A percentile compares a stretch with the other conserved stretches of the same genome.
phyloP scores from a whole-genome alignment of 2,888 invertebrate genomes.

The Ferrisia virgata region DNA sequence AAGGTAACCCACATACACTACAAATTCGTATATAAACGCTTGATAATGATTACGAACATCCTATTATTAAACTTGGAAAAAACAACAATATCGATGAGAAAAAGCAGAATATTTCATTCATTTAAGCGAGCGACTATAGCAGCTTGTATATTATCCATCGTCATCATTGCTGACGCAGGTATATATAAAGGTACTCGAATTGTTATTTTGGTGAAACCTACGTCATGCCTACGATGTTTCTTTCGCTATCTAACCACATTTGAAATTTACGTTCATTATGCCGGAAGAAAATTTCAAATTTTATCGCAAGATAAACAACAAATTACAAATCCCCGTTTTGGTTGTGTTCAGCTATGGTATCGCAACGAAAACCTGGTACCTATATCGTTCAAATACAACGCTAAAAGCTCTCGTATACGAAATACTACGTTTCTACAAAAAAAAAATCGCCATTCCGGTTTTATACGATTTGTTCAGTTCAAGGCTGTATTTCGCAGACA shows the following conservation, averaged over 20 bases:
- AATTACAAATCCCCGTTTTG: background rate
- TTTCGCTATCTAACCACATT: background rate
- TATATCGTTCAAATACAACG: background rate
- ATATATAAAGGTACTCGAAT: background rate
- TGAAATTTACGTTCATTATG: background rate
- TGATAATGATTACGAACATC: background rate
- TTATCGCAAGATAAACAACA: background rate
- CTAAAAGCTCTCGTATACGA: background rate
- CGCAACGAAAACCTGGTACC: background rate
- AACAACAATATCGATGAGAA: background rate
- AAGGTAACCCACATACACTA: no score
- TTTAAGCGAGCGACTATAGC: background rate
- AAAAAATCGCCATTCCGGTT: slow-evolving; percentile 5
- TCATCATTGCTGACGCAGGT: background rate
- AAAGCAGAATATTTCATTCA: background rate
- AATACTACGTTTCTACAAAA: background rate
- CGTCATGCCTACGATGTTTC: background rate
- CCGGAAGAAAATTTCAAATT: background rate
- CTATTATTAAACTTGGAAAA: background rate
- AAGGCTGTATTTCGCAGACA: slow-evolving; percentile 36
- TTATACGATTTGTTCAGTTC: slow-evolving; percentile 24
- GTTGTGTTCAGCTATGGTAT: no score
- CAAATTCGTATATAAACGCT: background rate
- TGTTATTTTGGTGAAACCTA: background rate
- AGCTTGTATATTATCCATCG: background rate